These are phyloP conservation scores for Siniperca scherzeri DNA, from an alignment of 2,797 vertebrate species.

Conservation along the genomic window DNA sequence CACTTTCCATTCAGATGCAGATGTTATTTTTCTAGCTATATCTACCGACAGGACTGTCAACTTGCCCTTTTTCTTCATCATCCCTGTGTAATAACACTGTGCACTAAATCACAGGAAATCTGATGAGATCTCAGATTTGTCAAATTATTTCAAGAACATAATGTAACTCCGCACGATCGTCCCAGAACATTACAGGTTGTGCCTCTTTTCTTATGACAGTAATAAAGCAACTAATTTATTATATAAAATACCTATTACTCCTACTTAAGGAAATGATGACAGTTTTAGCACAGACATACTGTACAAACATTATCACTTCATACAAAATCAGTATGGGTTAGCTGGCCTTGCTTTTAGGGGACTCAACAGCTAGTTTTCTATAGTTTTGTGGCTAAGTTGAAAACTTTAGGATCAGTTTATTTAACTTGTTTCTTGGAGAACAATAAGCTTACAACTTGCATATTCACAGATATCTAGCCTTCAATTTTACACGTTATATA, in stretches of 20 bases:
- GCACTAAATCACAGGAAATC: background rate
- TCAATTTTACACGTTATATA: background rate
- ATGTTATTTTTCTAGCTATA: background rate
- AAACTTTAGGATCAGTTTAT: background rate
- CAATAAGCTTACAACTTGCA: background rate
- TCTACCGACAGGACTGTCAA: background rate
- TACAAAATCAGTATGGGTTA: background rate
- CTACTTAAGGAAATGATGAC: background rate
- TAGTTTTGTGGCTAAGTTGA: background rate
- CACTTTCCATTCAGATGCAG: background rate
- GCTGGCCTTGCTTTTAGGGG: constrained; percentile 4
- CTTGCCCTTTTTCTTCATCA: background rate
- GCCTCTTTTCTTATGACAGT: background rate
- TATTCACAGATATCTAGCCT: background rate
- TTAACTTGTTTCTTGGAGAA: background rate
- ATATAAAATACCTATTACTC: background rate
- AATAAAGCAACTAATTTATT: background rate
- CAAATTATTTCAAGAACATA: background rate
- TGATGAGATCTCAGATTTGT: background rate
- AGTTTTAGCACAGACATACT: background rate
- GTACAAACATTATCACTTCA: background rate
- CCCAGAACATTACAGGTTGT: background rate
- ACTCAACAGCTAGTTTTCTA: background rate
- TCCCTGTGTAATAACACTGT: background rate
- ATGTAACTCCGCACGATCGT: background rate